Conservation (phyloP, 2,888 invertebrate genomes). For the Troides helena region DNA sequence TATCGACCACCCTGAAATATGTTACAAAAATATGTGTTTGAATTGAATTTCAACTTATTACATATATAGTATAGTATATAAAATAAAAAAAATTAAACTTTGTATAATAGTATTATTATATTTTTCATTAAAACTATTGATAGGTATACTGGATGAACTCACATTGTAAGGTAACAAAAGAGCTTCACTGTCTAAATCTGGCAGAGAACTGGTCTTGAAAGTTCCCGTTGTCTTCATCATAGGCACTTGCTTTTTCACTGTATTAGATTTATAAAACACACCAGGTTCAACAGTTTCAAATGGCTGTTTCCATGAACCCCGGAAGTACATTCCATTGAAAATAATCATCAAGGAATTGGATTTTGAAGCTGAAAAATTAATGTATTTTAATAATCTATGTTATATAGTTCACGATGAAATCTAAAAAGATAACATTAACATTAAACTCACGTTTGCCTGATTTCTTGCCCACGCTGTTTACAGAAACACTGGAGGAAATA, state of each 20-base stretch:
- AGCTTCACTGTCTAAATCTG: constrained; percentile 83
- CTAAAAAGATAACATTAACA: background rate
- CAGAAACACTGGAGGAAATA: constrained; percentile 80
- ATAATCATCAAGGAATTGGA: constrained; percentile 83
- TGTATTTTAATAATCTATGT: background rate
- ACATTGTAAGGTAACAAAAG: constrained; percentile 88
- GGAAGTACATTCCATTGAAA: constrained; percentile 89
- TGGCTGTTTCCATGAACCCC: constrained; percentile 86
- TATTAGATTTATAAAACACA: constrained; percentile 82
- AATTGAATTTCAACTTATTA: too few species aligned
- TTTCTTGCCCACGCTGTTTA: constrained; percentile 81
- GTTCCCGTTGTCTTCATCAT: constrained; percentile 85
- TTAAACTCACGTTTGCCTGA: constrained; percentile 57
- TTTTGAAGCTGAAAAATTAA: constrained; percentile 49
- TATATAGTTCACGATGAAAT: background rate
- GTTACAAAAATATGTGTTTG: background rate
- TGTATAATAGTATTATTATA: too few species aligned
- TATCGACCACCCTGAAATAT: constrained; percentile 80
- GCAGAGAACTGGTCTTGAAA: constrained; percentile 82
- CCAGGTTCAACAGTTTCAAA: constrained; percentile 80
- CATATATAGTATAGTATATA: too few species aligned
- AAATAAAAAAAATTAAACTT: too few species aligned
- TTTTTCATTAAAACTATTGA: too few species aligned
- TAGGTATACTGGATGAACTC: constrained; percentile 41
- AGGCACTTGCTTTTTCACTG: constrained; percentile 80